Evolutionary conservation across 2,888 invertebrate genomes (phyloP).

Genomic region (Mylabris sibirica): DNA sequence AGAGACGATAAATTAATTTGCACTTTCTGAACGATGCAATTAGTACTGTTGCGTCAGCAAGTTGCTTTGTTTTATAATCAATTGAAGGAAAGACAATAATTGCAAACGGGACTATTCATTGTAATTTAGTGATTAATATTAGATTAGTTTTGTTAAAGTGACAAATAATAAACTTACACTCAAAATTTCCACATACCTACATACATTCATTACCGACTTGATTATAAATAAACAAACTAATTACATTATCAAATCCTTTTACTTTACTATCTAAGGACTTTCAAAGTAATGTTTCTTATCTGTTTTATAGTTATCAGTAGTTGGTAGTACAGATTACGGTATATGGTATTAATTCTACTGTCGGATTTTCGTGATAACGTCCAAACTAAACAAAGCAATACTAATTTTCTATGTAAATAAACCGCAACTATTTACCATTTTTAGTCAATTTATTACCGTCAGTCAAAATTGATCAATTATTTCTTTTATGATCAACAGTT

Average conservation of each 20-base stretch:
- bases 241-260: not conserved
- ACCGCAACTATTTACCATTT: not conserved
- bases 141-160: not conserved
- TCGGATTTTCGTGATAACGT: not conserved
- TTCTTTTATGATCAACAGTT: constrained; percentile 2
- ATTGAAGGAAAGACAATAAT: not conserved
- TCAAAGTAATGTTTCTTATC: not conserved
- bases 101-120: not conserved
- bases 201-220: not conserved
- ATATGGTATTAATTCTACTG: not conserved
- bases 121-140: not conserved
- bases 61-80: not conserved
- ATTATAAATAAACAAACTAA: constrained; percentile 1
- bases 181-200: too few species aligned
- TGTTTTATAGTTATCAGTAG: not conserved
- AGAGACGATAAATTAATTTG: constrained; percentile 6
- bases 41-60: constrained; percentile 8
- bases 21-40: constrained; percentile 2
- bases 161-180: not conserved
- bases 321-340: not conserved
- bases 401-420: not conserved
- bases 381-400: not conserved
- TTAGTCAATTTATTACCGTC: not conserved
- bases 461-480: not conserved
- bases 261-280: not conserved